These are phyloP conservation scores for Aldabrachelys gigantea DNA, from an alignment of 2,113 vertebrate genomes.

Conservation along the genomic window DNA sequence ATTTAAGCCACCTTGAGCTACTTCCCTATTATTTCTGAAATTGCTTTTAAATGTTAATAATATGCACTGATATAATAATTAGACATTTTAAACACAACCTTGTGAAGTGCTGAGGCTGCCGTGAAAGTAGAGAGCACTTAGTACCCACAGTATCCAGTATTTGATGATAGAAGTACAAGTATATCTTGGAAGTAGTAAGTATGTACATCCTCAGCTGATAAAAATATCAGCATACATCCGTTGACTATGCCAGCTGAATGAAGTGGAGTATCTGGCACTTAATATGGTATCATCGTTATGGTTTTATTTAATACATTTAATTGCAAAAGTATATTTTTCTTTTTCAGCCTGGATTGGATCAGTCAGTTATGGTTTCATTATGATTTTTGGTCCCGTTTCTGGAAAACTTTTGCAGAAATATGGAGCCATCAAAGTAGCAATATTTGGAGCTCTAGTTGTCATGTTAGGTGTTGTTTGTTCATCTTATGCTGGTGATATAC, in stretches of 20 bases:
- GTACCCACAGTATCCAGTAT: background rate
- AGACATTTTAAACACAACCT: background rate
- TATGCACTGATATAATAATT: background rate
- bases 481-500: conserved; percentile 6
- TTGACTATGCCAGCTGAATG: background rate
- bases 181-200: background rate
- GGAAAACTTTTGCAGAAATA: conserved; percentile 8
- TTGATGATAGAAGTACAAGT: background rate
- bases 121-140: background rate
- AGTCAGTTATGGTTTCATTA: conserved; percentile 10
- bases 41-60: background rate
- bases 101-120: background rate
- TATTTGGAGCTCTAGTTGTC: conserved; percentile 6
- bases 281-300: background rate
- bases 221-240: background rate
- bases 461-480: conserved; percentile 21
- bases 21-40: background rate
- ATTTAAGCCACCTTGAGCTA: background rate
- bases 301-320: background rate
- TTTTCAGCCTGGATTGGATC: conserved; percentile 21
- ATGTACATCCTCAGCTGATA: background rate
- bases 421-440: background rate
- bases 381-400: conserved; percentile 39
- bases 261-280: background rate
- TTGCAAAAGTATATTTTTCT: background rate